Evolutionary conservation across 2,888 invertebrate species (phyloP), one percentile per base, ranked within the genome.

Genomic region (Calameuta idolon): DNA sequence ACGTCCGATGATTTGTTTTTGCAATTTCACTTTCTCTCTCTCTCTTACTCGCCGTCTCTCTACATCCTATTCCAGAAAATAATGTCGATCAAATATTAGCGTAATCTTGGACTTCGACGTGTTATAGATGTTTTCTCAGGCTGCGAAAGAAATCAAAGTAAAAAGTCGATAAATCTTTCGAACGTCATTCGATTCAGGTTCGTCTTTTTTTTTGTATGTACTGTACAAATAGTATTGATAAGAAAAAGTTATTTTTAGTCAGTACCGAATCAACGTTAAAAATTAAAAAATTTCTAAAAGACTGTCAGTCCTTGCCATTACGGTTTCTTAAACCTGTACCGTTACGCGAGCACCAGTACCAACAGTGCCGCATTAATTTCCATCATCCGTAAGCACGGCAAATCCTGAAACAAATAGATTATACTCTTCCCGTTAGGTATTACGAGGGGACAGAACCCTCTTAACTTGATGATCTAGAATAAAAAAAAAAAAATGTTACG

Each of bases 271-370:
- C 69, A 34, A 15, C n/a, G 35, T 33, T 31, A 34, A 69, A 40
- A 23, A 77, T 76, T 0, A 23, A 31, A 40, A 77, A 68, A 79
- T 77, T 68, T 69, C 75, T 55, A 12, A 77, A 37, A 75, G 40
- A 23, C 9, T 0, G 15, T 40, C 55, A n/a, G 55, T 23, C 5
- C 0, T 9, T 1, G 23, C 23, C 5, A 55, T 55, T 55, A 23
- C 23, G 23, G 55, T 55, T 55, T 9, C 2, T 55, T 55, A 1
- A 23, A 23, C 23, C 23, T 1, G 55, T 55, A 55, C 55, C 55
- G 55, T 55, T 55, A 23, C 23, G 23, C 55, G 55, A 55, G 23
- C 9, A 23, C 23, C 23, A 55, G 23, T 55, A 23, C 23, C 55
- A 23, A 55, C 9, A 23, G 23, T 55, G 55, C 23, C 23, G 15